Conservation (phyloP, 2,888 invertebrate genomes). For the Acheta domesticus region DNA sequence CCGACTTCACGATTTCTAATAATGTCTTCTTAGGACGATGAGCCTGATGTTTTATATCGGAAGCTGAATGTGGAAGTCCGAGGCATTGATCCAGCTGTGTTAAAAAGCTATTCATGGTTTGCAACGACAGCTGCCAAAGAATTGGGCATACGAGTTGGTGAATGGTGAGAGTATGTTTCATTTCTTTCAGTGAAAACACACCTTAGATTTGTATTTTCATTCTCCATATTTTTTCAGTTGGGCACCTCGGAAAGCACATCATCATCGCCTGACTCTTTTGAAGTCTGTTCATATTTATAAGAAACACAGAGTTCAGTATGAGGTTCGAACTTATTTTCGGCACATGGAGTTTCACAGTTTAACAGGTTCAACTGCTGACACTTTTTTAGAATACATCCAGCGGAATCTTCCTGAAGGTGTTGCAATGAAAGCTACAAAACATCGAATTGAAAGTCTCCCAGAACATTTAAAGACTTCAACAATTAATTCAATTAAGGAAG, state of each 20-base stretch:
- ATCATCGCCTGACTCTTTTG: conserved; percentile 75
- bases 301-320: conserved; percentile 94
- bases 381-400: conserved; percentile 92
- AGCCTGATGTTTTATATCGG: conserved; percentile 75
- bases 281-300: conserved; percentile 87
- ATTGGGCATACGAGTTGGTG: conserved; percentile 71
- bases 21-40: conserved; percentile 38
- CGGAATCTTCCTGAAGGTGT: conserved; percentile 97
- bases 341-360: conserved; percentile 77
- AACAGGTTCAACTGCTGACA: conserved; percentile 93
- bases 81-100: conserved; percentile 81
- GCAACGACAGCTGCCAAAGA: conserved; percentile 74
- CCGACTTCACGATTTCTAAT: too few species aligned
- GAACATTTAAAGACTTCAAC: conserved; percentile 25
- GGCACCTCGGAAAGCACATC: conserved; percentile 66
- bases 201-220: background rate
- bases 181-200: background rate
- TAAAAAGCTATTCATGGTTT: conserved; percentile 86
- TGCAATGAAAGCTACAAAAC: conserved; percentile 83
- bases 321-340: conserved; percentile 86
- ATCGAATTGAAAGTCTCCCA: conserved; percentile 43
- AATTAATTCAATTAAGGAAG: too few species aligned
- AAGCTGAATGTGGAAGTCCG: conserved; percentile 80
- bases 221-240: conserved; percentile 56
- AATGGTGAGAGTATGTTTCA: conserved; percentile 52